These are phyloP conservation scores for Triplophysa bombifrons DNA, from an alignment of 2,797 vertebrate genomes.

Conservation along the genomic window DNA sequence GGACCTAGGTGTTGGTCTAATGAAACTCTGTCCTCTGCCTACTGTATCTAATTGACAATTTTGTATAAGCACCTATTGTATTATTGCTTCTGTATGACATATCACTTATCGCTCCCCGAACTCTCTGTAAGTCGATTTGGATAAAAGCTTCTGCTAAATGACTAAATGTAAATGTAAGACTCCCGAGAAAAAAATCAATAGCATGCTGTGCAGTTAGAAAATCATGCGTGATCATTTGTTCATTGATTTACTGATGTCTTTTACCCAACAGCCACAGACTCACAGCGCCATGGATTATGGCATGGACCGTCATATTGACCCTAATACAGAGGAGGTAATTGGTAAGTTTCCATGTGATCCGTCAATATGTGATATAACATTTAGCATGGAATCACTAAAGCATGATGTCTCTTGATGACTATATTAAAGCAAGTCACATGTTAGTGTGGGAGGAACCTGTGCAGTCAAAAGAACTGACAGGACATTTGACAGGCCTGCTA, in stretches of 20 bases:
- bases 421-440: not conserved
- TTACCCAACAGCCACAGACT: conserved; percentile 75
- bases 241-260: conserved; percentile 25
- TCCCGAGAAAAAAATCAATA: not conserved
- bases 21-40: not conserved
- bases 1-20: not conserved
- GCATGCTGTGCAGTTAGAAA: not conserved
- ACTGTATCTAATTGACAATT: not conserved
- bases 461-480: not conserved
- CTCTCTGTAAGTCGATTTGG: too few relatives aligned
- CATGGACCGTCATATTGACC: conserved; percentile 83
- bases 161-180: too few relatives aligned
- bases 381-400: not conserved
- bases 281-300: conserved; percentile 84
- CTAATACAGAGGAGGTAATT: conserved; percentile 87
- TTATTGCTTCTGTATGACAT: too few relatives aligned
- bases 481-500: not conserved
- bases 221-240: not conserved
- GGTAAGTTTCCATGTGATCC: conserved; percentile 74
- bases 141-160: too few relatives aligned
- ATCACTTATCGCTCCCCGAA: too few relatives aligned
- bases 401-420: not conserved
- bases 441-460: not conserved
- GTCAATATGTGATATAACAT: not conserved
- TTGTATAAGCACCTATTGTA: too few relatives aligned